A percentile compares a stretch with the other conserved stretches of the same genome.
These are phyloP conservation scores for Mystacides longicornis DNA, from an alignment of 2,888 invertebrate species.

Conservation along the genomic window DNA sequence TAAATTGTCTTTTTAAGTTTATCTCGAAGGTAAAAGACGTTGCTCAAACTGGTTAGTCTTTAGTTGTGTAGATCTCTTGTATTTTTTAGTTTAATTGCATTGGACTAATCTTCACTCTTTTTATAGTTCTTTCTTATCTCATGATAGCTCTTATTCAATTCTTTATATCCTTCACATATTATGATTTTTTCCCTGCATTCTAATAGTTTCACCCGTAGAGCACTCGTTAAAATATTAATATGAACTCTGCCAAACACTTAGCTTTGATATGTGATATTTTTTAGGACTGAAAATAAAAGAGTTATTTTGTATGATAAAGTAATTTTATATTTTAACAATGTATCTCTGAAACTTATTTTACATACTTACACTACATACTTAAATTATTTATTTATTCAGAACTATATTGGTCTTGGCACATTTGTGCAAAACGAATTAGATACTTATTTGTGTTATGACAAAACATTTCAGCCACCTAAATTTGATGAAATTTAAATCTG, in stretches of 20 bases:
- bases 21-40: not conserved
- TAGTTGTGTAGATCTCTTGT: not conserved
- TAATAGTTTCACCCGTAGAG: not conserved
- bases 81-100: not conserved
- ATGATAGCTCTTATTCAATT: too few relatives aligned
- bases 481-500: too few relatives aligned
- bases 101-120: not conserved
- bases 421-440: not conserved
- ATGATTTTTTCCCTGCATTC: not conserved
- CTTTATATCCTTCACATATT: too few relatives aligned
- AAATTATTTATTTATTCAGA: not conserved
- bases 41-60: not conserved
- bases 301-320: not conserved
- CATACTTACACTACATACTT: not conserved
- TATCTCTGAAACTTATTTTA: not conserved
- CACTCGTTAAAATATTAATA: not conserved
- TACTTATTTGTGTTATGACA: not conserved
- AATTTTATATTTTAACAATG: not conserved
- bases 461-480: too few relatives aligned
- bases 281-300: not conserved
- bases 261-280: conserved; percentile 1
- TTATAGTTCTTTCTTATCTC: too few relatives aligned
- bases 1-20: not conserved
- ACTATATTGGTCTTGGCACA: not conserved
- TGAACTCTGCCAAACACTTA: not conserved